Percentiles rank a stretch among this genome's conserved stretches.
These are phyloP conservation scores for Amphipoea oculea DNA, from an alignment of 2,888 invertebrate species.

Conservation along the genomic window DNA sequence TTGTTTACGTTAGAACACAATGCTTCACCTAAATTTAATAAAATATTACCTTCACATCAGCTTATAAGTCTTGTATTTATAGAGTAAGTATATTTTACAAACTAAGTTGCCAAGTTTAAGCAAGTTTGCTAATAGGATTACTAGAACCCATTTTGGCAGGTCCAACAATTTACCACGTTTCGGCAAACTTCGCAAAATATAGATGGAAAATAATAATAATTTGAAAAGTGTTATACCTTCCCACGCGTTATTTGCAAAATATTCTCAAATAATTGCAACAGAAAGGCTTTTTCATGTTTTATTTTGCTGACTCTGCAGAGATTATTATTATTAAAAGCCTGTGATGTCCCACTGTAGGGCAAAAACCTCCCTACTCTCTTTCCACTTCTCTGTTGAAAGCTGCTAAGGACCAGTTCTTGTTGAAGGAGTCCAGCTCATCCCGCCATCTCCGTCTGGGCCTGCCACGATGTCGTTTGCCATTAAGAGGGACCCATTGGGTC, in stretches of 20 bases:
- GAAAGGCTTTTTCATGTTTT: too few relatives aligned
- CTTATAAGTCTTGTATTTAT: constrained; percentile 15
- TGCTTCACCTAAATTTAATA: background rate
- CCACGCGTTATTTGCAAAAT: background rate
- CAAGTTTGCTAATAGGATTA: constrained; percentile 14
- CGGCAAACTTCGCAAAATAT: background rate
- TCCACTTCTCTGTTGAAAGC: too few relatives aligned
- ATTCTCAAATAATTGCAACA: background rate
- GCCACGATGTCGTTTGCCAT: too few relatives aligned
- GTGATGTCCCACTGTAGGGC: too few relatives aligned
- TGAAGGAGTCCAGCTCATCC: too few relatives aligned
- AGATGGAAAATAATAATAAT: background rate
- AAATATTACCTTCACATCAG: constrained; percentile 5
- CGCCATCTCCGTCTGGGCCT: too few relatives aligned
- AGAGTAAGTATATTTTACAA: constrained; percentile 12
- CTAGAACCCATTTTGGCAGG: constrained; percentile 4
- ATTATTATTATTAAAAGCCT: background rate
- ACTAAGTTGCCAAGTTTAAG: background rate
- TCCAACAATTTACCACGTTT: background rate
- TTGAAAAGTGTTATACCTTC: background rate
- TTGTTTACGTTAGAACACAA: constrained; percentile 9
- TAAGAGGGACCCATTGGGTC: too few relatives aligned
- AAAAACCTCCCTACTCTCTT: too few relatives aligned
- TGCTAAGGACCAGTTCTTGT: too few relatives aligned
- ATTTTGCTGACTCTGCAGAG: background rate